Conservation (phyloP, 1,140 invertebrate genomes). For the Bemisia tabaci region DNA sequence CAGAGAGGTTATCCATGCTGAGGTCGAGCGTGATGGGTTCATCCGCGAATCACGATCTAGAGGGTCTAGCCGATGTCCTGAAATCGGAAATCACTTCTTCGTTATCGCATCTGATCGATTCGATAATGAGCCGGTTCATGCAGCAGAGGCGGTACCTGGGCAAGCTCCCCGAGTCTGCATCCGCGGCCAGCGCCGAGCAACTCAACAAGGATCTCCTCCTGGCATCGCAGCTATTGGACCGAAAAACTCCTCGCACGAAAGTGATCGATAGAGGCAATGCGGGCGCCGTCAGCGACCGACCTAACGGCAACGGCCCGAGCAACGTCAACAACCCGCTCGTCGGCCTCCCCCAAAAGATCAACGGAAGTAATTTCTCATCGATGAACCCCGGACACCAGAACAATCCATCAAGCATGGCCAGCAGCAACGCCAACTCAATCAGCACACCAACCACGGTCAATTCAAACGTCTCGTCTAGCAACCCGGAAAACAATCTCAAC, state of each 20-base stretch:
- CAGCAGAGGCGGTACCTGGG: slow-evolving; percentile 59
- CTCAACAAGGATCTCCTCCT: slow-evolving; percentile 65
- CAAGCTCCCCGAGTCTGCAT: slow-evolving; percentile 58
- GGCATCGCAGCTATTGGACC: slow-evolving; percentile 61
- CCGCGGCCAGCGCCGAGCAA: slow-evolving; percentile 54
- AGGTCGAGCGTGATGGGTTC: slow-evolving; percentile 43
- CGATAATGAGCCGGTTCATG: slow-evolving; percentile 67
- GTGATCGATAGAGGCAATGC: slow-evolving; percentile 47
- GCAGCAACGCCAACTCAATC: slow-evolving; percentile 27
- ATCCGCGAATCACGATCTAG: slow-evolving; percentile 58
- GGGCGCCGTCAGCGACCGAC: slow-evolving; percentile 29
- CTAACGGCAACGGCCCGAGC: slow-evolving; percentile 4
- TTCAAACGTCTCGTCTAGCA: slow-evolving; percentile 14
- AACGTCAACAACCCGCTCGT: slow-evolving; percentile 5
- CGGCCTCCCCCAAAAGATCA: slow-evolving; percentile 26
- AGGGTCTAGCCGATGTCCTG: slow-evolving; percentile 72
- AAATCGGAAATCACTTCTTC: slow-evolving; percentile 80
- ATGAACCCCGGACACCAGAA: slow-evolving; percentile 21
- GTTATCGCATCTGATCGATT: slow-evolving; percentile 72
- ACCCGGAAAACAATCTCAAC: slow-evolving; percentile 40
- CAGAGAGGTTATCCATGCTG: slow-evolving; percentile 47
- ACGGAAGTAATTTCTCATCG: slow-evolving; percentile 15
- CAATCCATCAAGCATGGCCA: slow-evolving; percentile 22
- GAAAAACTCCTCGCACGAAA: slow-evolving; percentile 68
- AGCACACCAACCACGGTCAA: slow-evolving; percentile 19